phyloP scores from a whole-genome alignment of 2,797 vertebrate species.

The Epinephelus coioides region DNA sequence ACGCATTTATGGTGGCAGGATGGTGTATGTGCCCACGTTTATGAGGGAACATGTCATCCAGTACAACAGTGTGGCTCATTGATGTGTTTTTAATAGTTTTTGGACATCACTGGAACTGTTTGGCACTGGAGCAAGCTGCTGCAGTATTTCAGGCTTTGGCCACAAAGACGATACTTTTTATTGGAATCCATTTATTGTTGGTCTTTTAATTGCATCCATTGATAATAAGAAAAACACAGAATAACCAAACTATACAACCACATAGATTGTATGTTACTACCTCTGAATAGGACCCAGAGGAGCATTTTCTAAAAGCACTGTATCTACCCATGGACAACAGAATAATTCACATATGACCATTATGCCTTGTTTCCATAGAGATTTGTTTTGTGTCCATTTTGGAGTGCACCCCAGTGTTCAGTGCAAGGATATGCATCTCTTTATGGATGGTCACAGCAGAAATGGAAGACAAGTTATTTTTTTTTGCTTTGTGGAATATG shows the following conservation, averaged over 20 bases:
- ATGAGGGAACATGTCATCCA: neutral
- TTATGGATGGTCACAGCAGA: no score
- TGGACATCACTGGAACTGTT: neutral
- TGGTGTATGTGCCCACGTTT: neutral
- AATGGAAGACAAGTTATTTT: no score
- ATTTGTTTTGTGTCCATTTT: no score
- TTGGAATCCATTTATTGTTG: neutral
- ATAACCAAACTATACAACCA: neutral
- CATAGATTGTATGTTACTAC: no score
- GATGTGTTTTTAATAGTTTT: slow-evolving; percentile 1
- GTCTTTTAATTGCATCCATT: slow-evolving; percentile 1
- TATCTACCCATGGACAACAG: no score
- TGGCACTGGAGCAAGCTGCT: neutral
- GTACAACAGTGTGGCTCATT: neutral
- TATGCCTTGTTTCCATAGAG: no score
- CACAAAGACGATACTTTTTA: neutral
- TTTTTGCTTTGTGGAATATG: no score
- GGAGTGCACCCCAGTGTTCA: no score
- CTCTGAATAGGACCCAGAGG: no score
- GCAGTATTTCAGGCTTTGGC: neutral
- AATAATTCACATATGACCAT: no score
- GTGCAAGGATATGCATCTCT: no score
- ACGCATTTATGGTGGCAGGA: neutral
- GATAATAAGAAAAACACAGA: neutral
- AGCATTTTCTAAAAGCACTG: no score